Base-by-base conservation (phyloP, 1,140 invertebrate species). In the Tenebrio molitor region DNA sequence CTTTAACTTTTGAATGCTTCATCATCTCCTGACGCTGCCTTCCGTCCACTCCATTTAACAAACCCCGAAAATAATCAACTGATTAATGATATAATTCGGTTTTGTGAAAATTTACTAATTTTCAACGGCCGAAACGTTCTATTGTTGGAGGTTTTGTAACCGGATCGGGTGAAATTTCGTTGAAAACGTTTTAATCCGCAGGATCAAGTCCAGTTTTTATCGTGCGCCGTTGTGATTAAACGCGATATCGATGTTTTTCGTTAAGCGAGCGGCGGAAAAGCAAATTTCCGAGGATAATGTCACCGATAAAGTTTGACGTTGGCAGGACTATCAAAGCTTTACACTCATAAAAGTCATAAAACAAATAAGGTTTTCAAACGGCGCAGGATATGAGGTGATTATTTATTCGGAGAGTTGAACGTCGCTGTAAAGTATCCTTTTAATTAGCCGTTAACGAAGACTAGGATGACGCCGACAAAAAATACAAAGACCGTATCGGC, bases 281-380 rank as follows among this genome's bases (percentile, higher is more conserved):
- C 42, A 44, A 44, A 44, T 44, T 44, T 44, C 16, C 46, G 2
- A 19, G 46, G 46, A 21, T 53, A 53, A 53, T 53, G 17, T 58
- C 21, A 12, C 23, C 50, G 23, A 58, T 58, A 58, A 58, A 58
- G 3, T 34, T 58, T 58, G 50, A 12, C 17, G 46, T 23, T 53
- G 17, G 42, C 42, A 44, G 14, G 42, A 53, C 46, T 53, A 53
- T 53, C 46, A 53, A 53, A 53, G 46, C 46, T 14, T 19, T 23
- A 14, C 17, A 53, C 50, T 58, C 21, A 29, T 58, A 58, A 58
- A 58, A 58, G 50, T 58, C 50, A 10, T 58, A 58, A 58, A 58
- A 58, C 50, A 58, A 58, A 58, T 33, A 58, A 58, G 46, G 17
- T n/a, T 4, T 44, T 39, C 5, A 39, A 39, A 12, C 36, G 36